Conservation (phyloP, 1,140 invertebrate genomes). For the Atta colombica region DNA sequence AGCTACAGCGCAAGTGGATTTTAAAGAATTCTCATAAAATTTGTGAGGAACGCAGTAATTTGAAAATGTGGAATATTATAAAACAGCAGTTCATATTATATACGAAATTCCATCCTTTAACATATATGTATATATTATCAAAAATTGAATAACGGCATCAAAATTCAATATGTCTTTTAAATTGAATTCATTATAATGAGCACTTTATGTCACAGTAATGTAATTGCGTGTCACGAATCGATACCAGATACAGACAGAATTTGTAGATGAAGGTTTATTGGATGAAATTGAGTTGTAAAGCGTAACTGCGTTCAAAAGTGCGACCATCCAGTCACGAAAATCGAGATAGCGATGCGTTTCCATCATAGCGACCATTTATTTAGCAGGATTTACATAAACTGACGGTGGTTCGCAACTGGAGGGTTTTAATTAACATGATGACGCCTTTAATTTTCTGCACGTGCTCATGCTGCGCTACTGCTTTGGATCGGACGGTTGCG, state of each 20-base stretch:
- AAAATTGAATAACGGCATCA: constrained; percentile 40
- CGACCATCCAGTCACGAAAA: constrained; percentile 54
- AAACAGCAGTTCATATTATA: constrained; percentile 18
- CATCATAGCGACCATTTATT: constrained; percentile 69
- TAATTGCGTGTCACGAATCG: constrained; percentile 56
- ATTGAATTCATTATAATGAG: constrained; percentile 55
- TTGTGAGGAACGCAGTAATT: constrained; percentile 41
- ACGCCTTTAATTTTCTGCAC: constrained; percentile 69
- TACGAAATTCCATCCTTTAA: constrained; percentile 30
- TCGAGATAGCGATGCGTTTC: constrained; percentile 64
- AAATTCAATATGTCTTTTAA: constrained; percentile 42
- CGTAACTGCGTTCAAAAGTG: constrained; percentile 64
- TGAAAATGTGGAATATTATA: constrained; percentile 30
- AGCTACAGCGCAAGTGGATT: not conserved
- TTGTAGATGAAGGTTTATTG: constrained; percentile 39
- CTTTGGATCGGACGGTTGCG: constrained; percentile 34
- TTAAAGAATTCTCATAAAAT: constrained; percentile 49
- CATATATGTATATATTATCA: not conserved
- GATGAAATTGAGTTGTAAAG: constrained; percentile 62
- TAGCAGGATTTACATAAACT: constrained; percentile 71
- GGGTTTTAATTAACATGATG: constrained; percentile 74
- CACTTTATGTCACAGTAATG: constrained; percentile 31
- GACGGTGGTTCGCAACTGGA: constrained; percentile 59
- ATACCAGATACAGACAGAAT: constrained; percentile 49
- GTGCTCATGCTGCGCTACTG: constrained; percentile 27